Evolutionary conservation across 1,140 invertebrate genomes (phyloP).

Genomic region (Nomia melanderi): DNA sequence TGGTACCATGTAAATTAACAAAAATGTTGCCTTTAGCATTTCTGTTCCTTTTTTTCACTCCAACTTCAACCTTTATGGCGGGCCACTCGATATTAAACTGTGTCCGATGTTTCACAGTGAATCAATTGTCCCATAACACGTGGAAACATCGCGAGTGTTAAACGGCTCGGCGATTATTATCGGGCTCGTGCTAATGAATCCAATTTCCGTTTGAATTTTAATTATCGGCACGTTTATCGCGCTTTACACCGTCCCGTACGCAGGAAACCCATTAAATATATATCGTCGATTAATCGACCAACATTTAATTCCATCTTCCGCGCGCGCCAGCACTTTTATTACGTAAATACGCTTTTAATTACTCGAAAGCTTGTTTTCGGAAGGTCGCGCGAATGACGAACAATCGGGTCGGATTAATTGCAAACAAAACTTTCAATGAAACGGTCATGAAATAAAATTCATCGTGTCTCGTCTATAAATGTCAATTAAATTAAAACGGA

Average conservation of each 20-base stretch:
- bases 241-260: not conserved
- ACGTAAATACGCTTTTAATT: not conserved
- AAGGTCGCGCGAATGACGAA: not conserved
- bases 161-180: conserved; percentile 7
- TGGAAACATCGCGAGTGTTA: not conserved
- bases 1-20: too few species aligned
- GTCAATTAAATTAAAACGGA: too few species aligned
- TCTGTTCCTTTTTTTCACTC: too few species aligned
- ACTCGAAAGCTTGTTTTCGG: not conserved
- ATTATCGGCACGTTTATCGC: conserved; percentile 8
- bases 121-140: not conserved
- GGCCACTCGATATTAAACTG: not conserved
- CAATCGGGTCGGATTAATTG: not conserved
- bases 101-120: not conserved
- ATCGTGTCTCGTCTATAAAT: too few species aligned
- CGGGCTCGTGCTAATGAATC: conserved; percentile 13
- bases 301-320: conserved; percentile 1
- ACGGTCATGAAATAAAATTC: too few species aligned
- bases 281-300: not conserved
- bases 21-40: too few species aligned
- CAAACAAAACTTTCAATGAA: not conserved
- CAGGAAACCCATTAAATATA: conserved; percentile 14
- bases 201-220: conserved; percentile 19
- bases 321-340: not conserved
- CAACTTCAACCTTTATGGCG: too few species aligned